A percentile compares a stretch with the other conserved stretches of the same genome.
phyloP scores from a whole-genome alignment of 2,888 invertebrate species.

The Eupithecia vulgata region DNA sequence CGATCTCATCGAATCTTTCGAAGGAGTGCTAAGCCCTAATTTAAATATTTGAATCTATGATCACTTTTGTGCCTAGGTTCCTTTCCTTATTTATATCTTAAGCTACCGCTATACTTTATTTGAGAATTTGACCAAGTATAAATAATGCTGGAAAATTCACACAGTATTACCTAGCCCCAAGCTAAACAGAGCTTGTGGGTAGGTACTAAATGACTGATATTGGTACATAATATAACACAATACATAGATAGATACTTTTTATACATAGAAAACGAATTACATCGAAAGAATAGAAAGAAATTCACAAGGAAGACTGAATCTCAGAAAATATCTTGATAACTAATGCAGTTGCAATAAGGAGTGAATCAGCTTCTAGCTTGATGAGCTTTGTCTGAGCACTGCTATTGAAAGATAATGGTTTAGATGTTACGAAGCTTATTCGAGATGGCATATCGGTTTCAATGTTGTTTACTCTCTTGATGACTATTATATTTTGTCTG shows the following conservation, averaged over 20 bases:
- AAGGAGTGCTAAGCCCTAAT: not conserved
- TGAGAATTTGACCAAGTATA: too few relatives aligned
- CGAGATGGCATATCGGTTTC: slow-evolving; percentile 59
- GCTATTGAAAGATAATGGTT: slow-evolving; percentile 80
- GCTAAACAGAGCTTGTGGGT: too few relatives aligned
- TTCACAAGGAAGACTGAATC: not conserved
- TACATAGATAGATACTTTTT: too few relatives aligned
- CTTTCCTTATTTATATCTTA: not conserved
- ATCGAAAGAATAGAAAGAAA: not conserved
- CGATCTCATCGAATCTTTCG: too few relatives aligned
- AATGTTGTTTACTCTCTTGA: slow-evolving; percentile 50
- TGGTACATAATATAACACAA: too few relatives aligned
- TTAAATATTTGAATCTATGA: not conserved
- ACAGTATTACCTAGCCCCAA: too few relatives aligned
- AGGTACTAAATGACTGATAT: too few relatives aligned
- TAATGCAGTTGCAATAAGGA: not conserved
- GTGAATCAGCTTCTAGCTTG: slow-evolving; percentile 19
- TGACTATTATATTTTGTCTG: slow-evolving; percentile 28
- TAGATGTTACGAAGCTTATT: slow-evolving; percentile 77
- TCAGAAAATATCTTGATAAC: not conserved
- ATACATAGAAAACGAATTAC: too few relatives aligned
- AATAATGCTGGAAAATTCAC: too few relatives aligned
- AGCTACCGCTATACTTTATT: not conserved
- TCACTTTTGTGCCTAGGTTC: not conserved
- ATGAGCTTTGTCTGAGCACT: slow-evolving; percentile 58